Evolutionary conservation across 2,797 vertebrate species (phyloP).

Genomic region (Balearica regulorum): DNA sequence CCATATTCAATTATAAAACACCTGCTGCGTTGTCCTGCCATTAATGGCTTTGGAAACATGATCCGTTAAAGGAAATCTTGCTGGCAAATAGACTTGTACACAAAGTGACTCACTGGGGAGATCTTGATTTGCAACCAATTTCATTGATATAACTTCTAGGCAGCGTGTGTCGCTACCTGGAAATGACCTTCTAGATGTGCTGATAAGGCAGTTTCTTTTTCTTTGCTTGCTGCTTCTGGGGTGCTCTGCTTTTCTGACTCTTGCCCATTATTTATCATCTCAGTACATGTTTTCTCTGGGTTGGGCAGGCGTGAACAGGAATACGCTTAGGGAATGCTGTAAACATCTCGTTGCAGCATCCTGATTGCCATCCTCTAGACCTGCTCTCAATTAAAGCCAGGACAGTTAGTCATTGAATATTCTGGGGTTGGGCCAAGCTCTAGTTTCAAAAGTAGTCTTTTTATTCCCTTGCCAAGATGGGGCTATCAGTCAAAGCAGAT

Average conservation of each 20-base stretch:
- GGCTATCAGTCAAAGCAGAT: conserved; percentile 44
- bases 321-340: not conserved
- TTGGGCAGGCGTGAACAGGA: not conserved
- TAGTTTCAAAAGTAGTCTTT: not conserved
- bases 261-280: not conserved
- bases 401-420: not conserved
- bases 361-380: not conserved
- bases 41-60: not conserved
- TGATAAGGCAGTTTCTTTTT: not conserved
- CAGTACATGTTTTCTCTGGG: not conserved
- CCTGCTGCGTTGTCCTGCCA: conserved; percentile 1
- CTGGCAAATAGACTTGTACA: not conserved
- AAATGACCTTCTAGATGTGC: not conserved
- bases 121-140: not conserved
- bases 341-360: not conserved
- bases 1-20: conserved; percentile 2
- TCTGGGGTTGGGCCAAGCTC: conserved; percentile 15
- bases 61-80: not conserved
- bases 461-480: conserved; percentile 5
- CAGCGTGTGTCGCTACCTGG: not conserved
- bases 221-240: not conserved
- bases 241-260: not conserved
- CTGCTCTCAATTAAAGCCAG: not conserved
- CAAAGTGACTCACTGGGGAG: not conserved
- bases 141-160: not conserved